Conservation (phyloP, 2,797 vertebrate species). For the Malacoctenus gilli region DNA sequence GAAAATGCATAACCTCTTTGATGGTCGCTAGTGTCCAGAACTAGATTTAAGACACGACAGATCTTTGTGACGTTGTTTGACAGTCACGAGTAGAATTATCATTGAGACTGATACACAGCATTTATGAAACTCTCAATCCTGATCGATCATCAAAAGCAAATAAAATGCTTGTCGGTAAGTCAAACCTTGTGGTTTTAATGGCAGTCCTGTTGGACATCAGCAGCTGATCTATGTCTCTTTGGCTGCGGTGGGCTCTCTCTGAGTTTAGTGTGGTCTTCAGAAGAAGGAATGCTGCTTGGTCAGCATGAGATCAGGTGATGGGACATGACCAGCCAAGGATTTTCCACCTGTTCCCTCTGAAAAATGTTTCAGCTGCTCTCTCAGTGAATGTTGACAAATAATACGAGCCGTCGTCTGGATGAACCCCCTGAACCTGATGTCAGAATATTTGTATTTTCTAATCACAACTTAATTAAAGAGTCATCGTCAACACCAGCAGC, state of each 20-base stretch:
- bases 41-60: no score
- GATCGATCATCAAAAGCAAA: no score
- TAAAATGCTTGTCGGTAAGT: no score
- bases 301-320: background rate
- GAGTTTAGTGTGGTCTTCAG: background rate
- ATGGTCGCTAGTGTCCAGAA: no score
- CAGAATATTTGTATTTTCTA: background rate
- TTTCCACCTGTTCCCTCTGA: constrained; percentile 9
- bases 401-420: background rate
- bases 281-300: background rate
- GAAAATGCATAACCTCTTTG: no score
- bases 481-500: no score
- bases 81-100: no score
- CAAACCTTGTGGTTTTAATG: background rate
- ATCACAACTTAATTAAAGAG: no score
- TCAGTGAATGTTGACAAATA: background rate
- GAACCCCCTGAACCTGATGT: background rate
- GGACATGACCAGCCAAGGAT: background rate
- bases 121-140: no score
- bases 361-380: constrained; percentile 4
- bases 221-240: no score
- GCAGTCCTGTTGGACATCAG: background rate
- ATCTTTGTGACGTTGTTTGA: no score
- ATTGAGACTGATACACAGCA: no score
- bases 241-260: background rate